Base-by-base conservation (phyloP, 2,113 vertebrate genomes). In the Leiothrix lutea region DNA sequence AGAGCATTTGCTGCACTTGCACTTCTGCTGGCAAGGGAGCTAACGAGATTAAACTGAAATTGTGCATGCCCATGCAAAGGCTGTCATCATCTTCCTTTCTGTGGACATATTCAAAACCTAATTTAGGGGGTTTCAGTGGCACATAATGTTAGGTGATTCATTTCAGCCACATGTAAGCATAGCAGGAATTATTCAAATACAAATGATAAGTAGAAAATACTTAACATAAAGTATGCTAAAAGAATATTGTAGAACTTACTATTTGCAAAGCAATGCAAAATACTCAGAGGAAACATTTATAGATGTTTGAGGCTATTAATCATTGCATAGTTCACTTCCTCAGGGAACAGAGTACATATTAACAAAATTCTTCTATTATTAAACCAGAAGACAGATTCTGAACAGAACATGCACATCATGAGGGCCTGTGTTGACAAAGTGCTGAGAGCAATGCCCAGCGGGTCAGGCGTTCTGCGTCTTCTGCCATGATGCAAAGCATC, bases 361-460 rank as follows among this genome's bases (percentile, higher is more conserved):
- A 94, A 71, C 29, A 88, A 78, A 90, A 94, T 84, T 90, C 36
- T 86, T 94, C 16, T 48, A 26, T 95, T 90, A 81, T 95, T 91
- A 92, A 92, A 85, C 91, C 86, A 92, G 70, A 89, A 92, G 26
- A 45, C 22, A 69, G 66, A 78, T 91, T 94, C 86, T 91, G 58
- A 92, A 35, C n/a, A 69, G 70, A 85, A 72, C 1, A 1, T 26
- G 35, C 33, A 80, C 25, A 26, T 69, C 81, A 45, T 35, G 70
- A 85, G 69, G 22, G 69, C 29, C n/a, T 62, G 28, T 82, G 79
- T 65, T 77, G 86, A 94, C 72, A 80, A 33, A 20, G 17, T 64
- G 84, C 50, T 85, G 92, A 91, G 77, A 82, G 33, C 53, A 72
- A 65, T 20, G 40, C 53, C 44, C 77, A 91, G 48, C 14, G 44